Base-by-base conservation (phyloP, 2,888 invertebrate genomes). In the Lutraria lutraria region DNA sequence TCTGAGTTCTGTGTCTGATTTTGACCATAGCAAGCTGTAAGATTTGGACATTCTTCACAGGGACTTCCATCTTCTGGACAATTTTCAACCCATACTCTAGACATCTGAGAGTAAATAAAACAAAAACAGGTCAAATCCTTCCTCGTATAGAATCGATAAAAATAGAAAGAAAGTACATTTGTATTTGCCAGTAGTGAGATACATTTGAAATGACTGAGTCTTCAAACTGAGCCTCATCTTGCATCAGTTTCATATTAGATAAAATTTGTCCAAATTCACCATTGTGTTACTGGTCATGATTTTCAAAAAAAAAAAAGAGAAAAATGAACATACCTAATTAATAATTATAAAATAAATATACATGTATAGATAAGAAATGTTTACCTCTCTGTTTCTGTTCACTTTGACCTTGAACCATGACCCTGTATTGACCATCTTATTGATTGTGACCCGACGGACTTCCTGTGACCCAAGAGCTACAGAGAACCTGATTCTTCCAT, bases 401-500 rank as follows among this genome's bases (percentile, higher is more conserved):
- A 95, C 95, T 88, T 94, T 98, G 29, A 99, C 97, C 95, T 98
- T 98, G 96, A 98, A 98, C 99, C 99, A 99, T 92, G 97, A 97
- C 0, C 99, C 99, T 96, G 99, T 98, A 0, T 98, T 98, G 25
- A 99, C 97, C 92, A 97, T 97, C 94, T 97, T 97, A 25, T 97
- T 97, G 25, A 97, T 97, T 25, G 98, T 98, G 8, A 98, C 97
- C 3, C 99, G 97, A 0, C 98, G 98, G 0, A 98, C 98, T 0
- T 98, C 98, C 3, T 98, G 98, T 21, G 99, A 98, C 12, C 91
- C 93, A 10, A 94, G 88, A 72, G 94, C 91, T 96, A 98, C 99
- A 0, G 99, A 98, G 96, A 99, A 99, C 29, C 98, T 97, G 0
- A 98, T 98, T 94, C 98, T 98, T 0, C 99, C 99, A 88, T 98